Base-by-base conservation (phyloP, 2,888 invertebrate species). In the Sinelater perroti region DNA sequence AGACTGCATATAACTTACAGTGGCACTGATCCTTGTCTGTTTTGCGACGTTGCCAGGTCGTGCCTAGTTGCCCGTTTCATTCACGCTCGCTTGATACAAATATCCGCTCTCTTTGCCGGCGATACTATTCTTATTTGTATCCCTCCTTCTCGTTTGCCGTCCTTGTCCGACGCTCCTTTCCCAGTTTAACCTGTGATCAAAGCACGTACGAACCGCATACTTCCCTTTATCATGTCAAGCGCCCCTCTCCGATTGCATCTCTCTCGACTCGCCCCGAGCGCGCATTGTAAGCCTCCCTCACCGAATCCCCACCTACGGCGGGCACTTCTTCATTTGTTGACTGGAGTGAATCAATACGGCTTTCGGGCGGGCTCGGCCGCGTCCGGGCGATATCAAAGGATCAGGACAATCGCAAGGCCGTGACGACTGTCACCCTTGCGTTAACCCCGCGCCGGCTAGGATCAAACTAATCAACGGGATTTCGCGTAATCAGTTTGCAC, bases 261-360 rank as follows among this genome's bases (percentile, higher is more conserved):
- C 62, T 49, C 56, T 57, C 55, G 11, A n/a, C n/a, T n/a, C 11
- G 14, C 50, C 17, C 36, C 18, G 21, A n/a, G 24, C 28, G 18
- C 28, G 26, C 30, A 53, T n/a, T n/a, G n/a, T n/a, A n/a, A 57
- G 62, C 62, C 63, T 66, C 52, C 67, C 66, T 65, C 69, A 63
- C 63, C 64, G 57, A 56, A 65, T 64, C 70, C 68, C 69, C 67
- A 58, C 58, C 63, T 63, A 57, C 62, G 65, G 60, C 65, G 63
- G 64, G 68, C 69, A 72, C 72, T 75, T 76, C 76, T 75, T 77
- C 76, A 76, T 76, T 76, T 76, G 75, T 74, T 74, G 60, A 60
- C 60, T 60, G 40, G 16, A 60, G 62, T 63, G 70, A 75, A 75
- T 75, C 75, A 75, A 75, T 75, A 75, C 73, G 66, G 60, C 59